Conservation (phyloP, 2,113 vertebrate genomes). For the Channa maculata region DNA sequence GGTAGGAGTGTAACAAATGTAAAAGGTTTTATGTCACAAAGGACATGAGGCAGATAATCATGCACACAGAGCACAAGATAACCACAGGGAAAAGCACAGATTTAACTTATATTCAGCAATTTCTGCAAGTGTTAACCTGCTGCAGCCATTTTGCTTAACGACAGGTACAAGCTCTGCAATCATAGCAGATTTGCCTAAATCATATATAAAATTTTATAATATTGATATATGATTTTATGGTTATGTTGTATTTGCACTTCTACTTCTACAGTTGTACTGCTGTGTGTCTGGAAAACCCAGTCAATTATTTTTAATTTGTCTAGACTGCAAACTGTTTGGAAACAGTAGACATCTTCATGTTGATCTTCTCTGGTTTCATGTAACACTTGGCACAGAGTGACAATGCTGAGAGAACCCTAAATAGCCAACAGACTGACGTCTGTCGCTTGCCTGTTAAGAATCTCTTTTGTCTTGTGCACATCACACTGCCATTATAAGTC, state of each 20-base stretch:
- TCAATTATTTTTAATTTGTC: constrained; percentile 40
- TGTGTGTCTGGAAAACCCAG: constrained; percentile 1
- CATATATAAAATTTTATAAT: no score
- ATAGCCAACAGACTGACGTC: constrained; percentile 25
- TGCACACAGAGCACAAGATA: constrained; percentile 7
- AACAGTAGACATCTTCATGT: constrained; percentile 5
- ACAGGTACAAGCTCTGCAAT: constrained; percentile 5
- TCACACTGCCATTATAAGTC: neutral
- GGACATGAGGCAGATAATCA: constrained; percentile 13
- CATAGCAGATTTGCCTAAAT: constrained; percentile 3
- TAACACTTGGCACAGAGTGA: neutral
- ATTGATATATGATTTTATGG: neutral
- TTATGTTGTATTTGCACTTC: constrained; percentile 1
- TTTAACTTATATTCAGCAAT: constrained; percentile 30
- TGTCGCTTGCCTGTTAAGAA: constrained; percentile 23
- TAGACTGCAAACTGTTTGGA: constrained; percentile 10
- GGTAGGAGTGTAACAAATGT: neutral
- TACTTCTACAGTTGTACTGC: neutral
- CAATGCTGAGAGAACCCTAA: constrained; percentile 32
- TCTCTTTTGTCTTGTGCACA: neutral
- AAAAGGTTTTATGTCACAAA: neutral
- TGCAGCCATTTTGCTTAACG: neutral
- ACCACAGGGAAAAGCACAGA: constrained; percentile 22
- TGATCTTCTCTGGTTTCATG: neutral
- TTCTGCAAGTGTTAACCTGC: constrained; percentile 8